phyloP scores from a whole-genome alignment of 2,888 invertebrate species.

The Eupithecia centaureata region DNA sequence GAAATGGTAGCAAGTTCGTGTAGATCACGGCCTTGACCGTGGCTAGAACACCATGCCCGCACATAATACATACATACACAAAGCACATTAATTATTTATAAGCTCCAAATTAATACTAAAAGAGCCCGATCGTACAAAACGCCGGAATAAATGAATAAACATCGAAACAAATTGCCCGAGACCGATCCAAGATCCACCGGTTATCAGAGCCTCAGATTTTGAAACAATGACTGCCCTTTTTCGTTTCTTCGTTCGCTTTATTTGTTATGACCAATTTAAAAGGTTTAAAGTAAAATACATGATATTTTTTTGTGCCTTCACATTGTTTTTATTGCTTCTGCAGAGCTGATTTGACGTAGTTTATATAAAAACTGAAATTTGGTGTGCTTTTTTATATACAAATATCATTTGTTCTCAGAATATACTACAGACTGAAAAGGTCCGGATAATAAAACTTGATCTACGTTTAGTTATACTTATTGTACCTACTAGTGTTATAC shows the following conservation, averaged over 20 bases:
- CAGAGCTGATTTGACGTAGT: conserved; percentile 15
- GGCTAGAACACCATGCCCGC: conserved; percentile 57
- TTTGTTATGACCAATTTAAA: conserved; percentile 49
- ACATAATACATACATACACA: conserved; percentile 58
- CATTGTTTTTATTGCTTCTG: conserved; percentile 29
- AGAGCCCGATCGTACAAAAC: conserved; percentile 66
- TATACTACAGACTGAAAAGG: not conserved
- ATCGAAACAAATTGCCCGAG: conserved; percentile 70
- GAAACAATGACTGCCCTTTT: conserved; percentile 56
- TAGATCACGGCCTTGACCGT: conserved; percentile 68
- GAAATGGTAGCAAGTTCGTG: conserved; percentile 50
- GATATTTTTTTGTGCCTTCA: conserved; percentile 28
- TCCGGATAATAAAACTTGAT: not conserved
- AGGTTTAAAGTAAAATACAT: conserved; percentile 38
- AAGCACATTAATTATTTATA: conserved; percentile 76
- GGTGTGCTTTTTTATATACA: conserved; percentile 9
- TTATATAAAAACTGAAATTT: conserved; percentile 20
- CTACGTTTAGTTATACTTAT: not conserved
- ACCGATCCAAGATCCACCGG: conserved; percentile 48
- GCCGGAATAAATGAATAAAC: conserved; percentile 77
- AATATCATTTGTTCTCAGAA: conserved; percentile 14
- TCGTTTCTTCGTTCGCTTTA: conserved; percentile 49
- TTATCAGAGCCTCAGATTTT: conserved; percentile 51
- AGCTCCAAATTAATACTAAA: conserved; percentile 77
- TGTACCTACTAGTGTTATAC: not conserved